These are phyloP conservation scores for Neostethus bicornis DNA, from an alignment of 2,797 vertebrate species.

Conservation along the genomic window DNA sequence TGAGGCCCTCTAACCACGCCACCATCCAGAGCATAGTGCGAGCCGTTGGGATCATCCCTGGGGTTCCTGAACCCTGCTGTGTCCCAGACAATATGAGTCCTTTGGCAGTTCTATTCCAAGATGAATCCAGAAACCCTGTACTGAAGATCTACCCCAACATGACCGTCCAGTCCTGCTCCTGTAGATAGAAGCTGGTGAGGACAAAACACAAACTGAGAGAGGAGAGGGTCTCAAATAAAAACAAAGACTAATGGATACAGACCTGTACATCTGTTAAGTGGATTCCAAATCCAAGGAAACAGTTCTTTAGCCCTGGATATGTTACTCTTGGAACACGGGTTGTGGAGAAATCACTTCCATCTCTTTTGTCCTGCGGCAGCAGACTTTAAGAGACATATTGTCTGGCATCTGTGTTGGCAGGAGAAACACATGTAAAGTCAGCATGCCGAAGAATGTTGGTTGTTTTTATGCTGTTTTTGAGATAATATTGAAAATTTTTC, in stretches of 20 bases:
- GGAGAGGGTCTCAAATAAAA: slow-evolving; percentile 35
- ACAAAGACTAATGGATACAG: slow-evolving; percentile 40
- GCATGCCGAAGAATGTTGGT: slow-evolving; percentile 39
- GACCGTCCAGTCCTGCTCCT: slow-evolving; percentile 93
- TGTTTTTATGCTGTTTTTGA: slow-evolving; percentile 54
- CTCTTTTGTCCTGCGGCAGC: slow-evolving; percentile 66
- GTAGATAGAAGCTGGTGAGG: slow-evolving; percentile 78
- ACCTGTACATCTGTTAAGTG: slow-evolving; percentile 49
- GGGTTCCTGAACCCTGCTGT: slow-evolving; percentile 94
- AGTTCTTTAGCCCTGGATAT: slow-evolving; percentile 41
- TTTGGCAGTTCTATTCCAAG: slow-evolving; percentile 90
- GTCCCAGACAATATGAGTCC: slow-evolving; percentile 93
- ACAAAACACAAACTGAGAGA: slow-evolving; percentile 13
- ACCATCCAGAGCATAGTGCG: slow-evolving; percentile 97
- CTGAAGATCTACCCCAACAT: slow-evolving; percentile 94
- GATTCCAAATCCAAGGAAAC: slow-evolving; percentile 47
- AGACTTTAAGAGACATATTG: slow-evolving; percentile 81
- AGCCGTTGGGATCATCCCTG: slow-evolving; percentile 91
- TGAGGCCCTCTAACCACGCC: slow-evolving; percentile 92
- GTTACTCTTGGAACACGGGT: slow-evolving; percentile 53
- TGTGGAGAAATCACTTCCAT: slow-evolving; percentile 62
- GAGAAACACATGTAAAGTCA: slow-evolving; percentile 50
- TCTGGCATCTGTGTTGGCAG: slow-evolving; percentile 54
- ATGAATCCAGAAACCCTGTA: slow-evolving; percentile 88
- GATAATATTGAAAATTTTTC: slow-evolving; percentile 43